A percentile compares a stretch with the other conserved stretches of the same genome.
Conservation (phyloP, 2,888 invertebrate genomes). For the Ophion ellenae region DNA sequence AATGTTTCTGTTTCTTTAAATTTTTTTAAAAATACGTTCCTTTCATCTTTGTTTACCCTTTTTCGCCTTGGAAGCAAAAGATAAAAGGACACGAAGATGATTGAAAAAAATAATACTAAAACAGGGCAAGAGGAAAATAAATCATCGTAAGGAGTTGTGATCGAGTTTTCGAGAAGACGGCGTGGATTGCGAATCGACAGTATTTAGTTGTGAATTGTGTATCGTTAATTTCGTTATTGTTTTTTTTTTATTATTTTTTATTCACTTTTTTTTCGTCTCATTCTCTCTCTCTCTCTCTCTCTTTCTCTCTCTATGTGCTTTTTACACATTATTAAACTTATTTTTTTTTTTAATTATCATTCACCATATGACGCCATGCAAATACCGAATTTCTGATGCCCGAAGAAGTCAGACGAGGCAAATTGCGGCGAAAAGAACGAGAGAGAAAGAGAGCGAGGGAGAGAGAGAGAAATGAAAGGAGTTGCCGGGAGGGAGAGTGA, state of each 20-base stretch:
- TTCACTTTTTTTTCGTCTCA: background rate
- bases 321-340: background rate
- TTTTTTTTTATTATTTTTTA: conserved; percentile 27
- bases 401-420: conserved; percentile 57
- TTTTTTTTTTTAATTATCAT: background rate
- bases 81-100: background rate
- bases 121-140: background rate
- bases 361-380: too few relatives aligned
- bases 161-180: conserved; percentile 38
- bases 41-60: background rate
- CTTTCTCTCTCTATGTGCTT: conserved; percentile 17
- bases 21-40: background rate
- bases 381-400: conserved; percentile 28
- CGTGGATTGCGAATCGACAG: conserved; percentile 58
- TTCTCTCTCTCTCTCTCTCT: background rate
- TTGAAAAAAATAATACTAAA: conserved; percentile 15
- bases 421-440: conserved; percentile 14
- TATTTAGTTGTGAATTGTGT: conserved; percentile 64
- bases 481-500: conserved; percentile 3
- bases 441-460: conserved; percentile 23
- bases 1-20: background rate
- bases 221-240: conserved; percentile 47
- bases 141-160: conserved; percentile 22
- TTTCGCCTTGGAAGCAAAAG: background rate
- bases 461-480: conserved; percentile 13